Conservation (phyloP, 2,888 invertebrate species). For the Limnephilus lunatus region DNA sequence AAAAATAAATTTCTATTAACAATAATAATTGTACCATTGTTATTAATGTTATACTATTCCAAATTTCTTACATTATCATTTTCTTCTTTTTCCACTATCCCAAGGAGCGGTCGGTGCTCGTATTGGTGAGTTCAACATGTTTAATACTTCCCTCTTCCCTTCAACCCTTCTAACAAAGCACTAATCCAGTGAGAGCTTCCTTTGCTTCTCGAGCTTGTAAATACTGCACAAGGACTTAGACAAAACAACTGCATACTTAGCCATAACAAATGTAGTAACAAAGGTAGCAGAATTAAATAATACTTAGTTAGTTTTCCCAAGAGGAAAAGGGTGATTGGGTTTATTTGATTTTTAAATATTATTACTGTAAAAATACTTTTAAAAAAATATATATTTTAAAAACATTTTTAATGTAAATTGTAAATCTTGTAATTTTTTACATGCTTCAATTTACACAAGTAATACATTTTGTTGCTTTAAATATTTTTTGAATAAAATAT, state of each 20-base stretch:
- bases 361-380: not conserved
- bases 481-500: not conserved
- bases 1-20: constrained; percentile 20
- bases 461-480: not conserved
- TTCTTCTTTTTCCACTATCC: constrained; percentile 67
- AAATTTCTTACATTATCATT: constrained; percentile 62
- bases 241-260: not conserved
- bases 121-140: constrained; percentile 78
- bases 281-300: not conserved
- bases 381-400: not conserved
- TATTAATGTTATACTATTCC: constrained; percentile 45
- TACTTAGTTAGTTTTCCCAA: not conserved
- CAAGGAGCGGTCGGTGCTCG: constrained; percentile 82
- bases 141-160: constrained; percentile 42
- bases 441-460: not conserved
- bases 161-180: constrained; percentile 54
- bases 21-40: constrained; percentile 17
- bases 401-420: not conserved
- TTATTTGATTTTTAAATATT: not conserved
- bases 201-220: constrained; percentile 44
- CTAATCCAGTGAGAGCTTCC: constrained; percentile 57
- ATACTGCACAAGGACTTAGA: constrained; percentile 32
- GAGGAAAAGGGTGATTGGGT: not conserved
- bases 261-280: not conserved
- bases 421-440: not conserved